Evolutionary conservation across 2,888 invertebrate genomes (phyloP).

Genomic region (Scaptomyza cyrtandrae): DNA sequence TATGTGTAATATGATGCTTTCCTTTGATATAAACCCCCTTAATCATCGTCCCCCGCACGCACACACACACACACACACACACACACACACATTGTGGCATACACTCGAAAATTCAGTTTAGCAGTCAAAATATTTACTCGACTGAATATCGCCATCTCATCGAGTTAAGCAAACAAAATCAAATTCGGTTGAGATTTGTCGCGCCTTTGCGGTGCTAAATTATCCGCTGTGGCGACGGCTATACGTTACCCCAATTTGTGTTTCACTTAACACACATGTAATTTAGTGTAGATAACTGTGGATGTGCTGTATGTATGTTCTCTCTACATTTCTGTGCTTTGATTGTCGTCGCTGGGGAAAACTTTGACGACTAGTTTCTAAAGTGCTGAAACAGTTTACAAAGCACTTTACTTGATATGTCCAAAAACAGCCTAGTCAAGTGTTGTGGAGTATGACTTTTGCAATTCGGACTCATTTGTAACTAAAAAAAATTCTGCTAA

Average conservation of each 20-base stretch:
- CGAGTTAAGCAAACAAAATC: constrained; percentile 69
- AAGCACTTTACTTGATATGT: constrained; percentile 18
- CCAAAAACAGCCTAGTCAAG: constrained; percentile 3
- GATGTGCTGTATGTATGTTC: background rate
- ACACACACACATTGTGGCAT: constrained; percentile 1
- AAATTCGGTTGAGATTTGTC: constrained; percentile 42
- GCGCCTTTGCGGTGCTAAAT: constrained; percentile 27
- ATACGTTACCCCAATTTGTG: constrained; percentile 39
- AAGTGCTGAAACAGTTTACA: constrained; percentile 17
- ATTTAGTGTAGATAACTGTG: constrained; percentile 19
- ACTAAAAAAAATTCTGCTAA: no score
- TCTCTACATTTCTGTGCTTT: no score
- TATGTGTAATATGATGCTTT: constrained; percentile 52
- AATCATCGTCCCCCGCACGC: background rate
- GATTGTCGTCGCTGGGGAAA: constrained; percentile 23
- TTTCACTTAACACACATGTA: constrained; percentile 44
- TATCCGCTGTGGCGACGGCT: constrained; percentile 21
- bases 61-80: background rate
- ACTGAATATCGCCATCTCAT: constrained; percentile 52
- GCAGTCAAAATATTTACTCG: constrained; percentile 56
- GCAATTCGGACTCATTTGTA: background rate
- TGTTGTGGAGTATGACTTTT: background rate
- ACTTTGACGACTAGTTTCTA: constrained; percentile 18
- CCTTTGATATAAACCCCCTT: constrained; percentile 12
- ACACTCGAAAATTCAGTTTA: constrained; percentile 50